A percentile compares a stretch with the other conserved stretches of the same genome.
Conservation (phyloP, 2,113 vertebrate genomes). For the Pachyramphus minor region DNA sequence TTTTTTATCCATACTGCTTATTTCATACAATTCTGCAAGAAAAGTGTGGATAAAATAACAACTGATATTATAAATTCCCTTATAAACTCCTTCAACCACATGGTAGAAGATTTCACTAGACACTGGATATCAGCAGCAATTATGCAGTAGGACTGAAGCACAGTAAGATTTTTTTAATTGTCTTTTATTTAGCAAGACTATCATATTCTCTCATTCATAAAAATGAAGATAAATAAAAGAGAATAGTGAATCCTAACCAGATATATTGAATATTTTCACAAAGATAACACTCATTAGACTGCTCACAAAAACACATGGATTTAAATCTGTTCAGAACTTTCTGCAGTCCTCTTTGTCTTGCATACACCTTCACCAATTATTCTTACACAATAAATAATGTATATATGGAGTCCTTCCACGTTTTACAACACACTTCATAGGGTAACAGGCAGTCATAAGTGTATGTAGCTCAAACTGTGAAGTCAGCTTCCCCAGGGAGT, state of each 20-base stretch:
- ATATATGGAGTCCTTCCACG: slow-evolving; percentile 9
- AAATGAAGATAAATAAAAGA: slow-evolving; percentile 19
- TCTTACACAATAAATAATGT: slow-evolving; percentile 52
- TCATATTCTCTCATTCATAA: slow-evolving; percentile 8
- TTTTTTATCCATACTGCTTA: neutral
- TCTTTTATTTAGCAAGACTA: neutral
- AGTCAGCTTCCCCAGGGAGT: slow-evolving; percentile 23
- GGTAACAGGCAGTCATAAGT: slow-evolving; percentile 34
- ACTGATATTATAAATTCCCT: neutral
- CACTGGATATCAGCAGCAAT: slow-evolving; percentile 39
- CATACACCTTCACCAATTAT: slow-evolving; percentile 24
- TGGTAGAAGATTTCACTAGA: slow-evolving; percentile 32
- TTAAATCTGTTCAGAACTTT: slow-evolving; percentile 31
- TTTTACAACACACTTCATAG: slow-evolving; percentile 24
- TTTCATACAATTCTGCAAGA: neutral
- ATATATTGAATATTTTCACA: neutral
- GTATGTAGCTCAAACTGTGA: slow-evolving; percentile 6
- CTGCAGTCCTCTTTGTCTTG: neutral
- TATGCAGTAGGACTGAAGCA: neutral
- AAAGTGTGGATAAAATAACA: neutral
- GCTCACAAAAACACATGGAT: neutral
- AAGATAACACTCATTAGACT: neutral
- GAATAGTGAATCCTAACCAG: neutral
- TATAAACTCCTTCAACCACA: neutral
- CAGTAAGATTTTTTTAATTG: slow-evolving; percentile 49